phyloP scores from a whole-genome alignment of 2,797 vertebrate species.

The Geotrypetes seraphini region DNA sequence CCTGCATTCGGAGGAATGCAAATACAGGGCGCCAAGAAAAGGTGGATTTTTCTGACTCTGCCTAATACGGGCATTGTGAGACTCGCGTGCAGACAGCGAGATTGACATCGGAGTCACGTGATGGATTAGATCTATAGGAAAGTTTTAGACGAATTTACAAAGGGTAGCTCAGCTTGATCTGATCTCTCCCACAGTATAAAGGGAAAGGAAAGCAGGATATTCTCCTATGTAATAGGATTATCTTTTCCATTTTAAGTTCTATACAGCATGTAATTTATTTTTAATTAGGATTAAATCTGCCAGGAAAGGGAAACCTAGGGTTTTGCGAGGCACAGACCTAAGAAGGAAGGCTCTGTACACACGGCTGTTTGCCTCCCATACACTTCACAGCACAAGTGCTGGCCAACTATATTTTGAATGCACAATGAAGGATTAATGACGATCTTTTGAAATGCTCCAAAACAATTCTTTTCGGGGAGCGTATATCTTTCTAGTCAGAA shows the following conservation, averaged over 20 bases:
- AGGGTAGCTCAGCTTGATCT: constrained; percentile 23
- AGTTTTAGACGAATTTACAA: constrained; percentile 32
- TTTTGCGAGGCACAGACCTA: constrained; percentile 32
- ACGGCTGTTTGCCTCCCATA: constrained; percentile 6
- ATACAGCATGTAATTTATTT: constrained; percentile 74
- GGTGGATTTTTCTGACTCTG: constrained; percentile 41
- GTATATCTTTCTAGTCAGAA: too few relatives aligned
- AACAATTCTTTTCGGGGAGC: neutral
- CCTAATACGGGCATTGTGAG: constrained; percentile 70
- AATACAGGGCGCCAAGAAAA: constrained; percentile 47
- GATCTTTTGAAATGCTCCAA: neutral
- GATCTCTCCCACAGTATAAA: constrained; percentile 34
- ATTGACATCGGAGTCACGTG: constrained; percentile 52
- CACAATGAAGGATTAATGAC: constrained; percentile 10
- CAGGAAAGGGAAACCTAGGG: constrained; percentile 32
- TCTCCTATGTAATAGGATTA: constrained; percentile 67
- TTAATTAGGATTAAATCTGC: constrained; percentile 76
- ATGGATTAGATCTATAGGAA: constrained; percentile 28
- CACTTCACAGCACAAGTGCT: constrained; percentile 7
- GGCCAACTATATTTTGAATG: constrained; percentile 10
- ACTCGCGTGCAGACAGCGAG: constrained; percentile 71
- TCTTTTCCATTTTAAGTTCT: constrained; percentile 62
- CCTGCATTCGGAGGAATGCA: constrained; percentile 51
- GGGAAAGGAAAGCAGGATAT: constrained; percentile 50
- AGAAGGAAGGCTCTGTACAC: neutral